Conservation (phyloP, 2,888 invertebrate genomes). For the Rhodophaea formosa region DNA sequence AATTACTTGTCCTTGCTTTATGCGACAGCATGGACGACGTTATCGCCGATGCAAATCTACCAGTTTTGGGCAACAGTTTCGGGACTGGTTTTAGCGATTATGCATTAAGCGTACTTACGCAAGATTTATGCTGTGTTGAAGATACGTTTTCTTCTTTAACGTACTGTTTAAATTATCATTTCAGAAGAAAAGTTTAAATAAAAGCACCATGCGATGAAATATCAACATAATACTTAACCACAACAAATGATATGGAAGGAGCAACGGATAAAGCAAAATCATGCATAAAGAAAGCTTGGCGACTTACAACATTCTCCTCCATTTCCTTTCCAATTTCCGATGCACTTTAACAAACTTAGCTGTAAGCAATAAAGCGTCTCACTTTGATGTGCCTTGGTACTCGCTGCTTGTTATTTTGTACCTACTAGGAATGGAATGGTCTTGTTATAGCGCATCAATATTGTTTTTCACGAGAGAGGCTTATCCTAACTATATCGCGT, state of each 20-base stretch:
- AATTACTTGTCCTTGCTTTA: constrained; percentile 44
- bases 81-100: constrained; percentile 18
- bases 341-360: constrained; percentile 12
- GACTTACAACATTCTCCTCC: constrained; percentile 2
- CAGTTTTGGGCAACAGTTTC: constrained; percentile 31
- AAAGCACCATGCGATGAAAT: no score
- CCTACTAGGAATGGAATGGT: neutral
- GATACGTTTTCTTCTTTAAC: neutral
- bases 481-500: no score
- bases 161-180: neutral
- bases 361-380: constrained; percentile 15
- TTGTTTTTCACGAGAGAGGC: no score
- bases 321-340: constrained; percentile 6
- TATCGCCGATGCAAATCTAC: constrained; percentile 38
- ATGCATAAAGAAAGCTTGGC: constrained; percentile 1
- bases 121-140: neutral
- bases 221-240: no score
- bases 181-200: no score
- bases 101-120: constrained; percentile 6
- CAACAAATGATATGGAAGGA: neutral
- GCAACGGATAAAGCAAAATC: neutral
- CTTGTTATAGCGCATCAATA: no score
- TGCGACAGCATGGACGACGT: constrained; percentile 34
- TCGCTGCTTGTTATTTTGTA: constrained; percentile 11
- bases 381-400: constrained; percentile 12